A percentile compares a stretch with the other conserved stretches of the same genome.
These are phyloP conservation scores for Bombylius major DNA, from an alignment of 2,888 invertebrate species.

Conservation along the genomic window DNA sequence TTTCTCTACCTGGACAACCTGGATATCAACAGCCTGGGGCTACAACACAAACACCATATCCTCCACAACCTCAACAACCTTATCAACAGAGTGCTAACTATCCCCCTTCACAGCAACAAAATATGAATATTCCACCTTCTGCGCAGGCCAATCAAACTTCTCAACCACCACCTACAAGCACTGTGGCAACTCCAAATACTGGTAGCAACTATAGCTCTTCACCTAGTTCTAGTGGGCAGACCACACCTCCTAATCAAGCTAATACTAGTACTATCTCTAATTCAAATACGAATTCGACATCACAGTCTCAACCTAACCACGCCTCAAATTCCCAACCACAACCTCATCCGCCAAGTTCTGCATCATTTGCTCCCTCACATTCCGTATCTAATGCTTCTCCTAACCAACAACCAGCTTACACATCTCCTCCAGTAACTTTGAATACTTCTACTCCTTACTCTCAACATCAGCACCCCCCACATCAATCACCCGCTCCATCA, in stretches of 20 bases:
- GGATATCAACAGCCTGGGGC: conserved; percentile 35
- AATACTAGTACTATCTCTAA: conserved; percentile 6
- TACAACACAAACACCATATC: conserved; percentile 35
- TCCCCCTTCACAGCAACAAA: conserved; percentile 30
- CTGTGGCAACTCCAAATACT: conserved; percentile 21
- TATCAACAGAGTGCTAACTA: conserved; percentile 36
- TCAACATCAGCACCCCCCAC: conserved; percentile 25
- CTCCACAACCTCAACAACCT: conserved; percentile 31
- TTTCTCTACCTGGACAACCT: conserved; percentile 31
- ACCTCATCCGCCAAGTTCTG: conserved; percentile 19
- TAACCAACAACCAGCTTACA: conserved; percentile 31
- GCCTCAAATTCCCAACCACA: conserved; percentile 23
- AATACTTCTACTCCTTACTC: conserved; percentile 26
- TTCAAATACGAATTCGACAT: conserved; percentile 6
- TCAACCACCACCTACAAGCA: conserved; percentile 16
- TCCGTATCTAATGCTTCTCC: conserved; percentile 12
- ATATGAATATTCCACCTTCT: conserved; percentile 20
- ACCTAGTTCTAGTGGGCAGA: conserved; percentile 39
- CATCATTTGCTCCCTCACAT: conserved; percentile 24
- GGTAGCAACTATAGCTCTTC: conserved; percentile 38
- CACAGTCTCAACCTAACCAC: conserved; percentile 8
- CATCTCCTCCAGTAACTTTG: conserved; percentile 27
- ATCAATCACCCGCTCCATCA: conserved; percentile 33
- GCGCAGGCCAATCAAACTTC: conserved; percentile 16
- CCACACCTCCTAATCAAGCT: conserved; percentile 19